Evolutionary conservation across 1,140 invertebrate genomes (phyloP).

Genomic region (Gryon sp.): DNA sequence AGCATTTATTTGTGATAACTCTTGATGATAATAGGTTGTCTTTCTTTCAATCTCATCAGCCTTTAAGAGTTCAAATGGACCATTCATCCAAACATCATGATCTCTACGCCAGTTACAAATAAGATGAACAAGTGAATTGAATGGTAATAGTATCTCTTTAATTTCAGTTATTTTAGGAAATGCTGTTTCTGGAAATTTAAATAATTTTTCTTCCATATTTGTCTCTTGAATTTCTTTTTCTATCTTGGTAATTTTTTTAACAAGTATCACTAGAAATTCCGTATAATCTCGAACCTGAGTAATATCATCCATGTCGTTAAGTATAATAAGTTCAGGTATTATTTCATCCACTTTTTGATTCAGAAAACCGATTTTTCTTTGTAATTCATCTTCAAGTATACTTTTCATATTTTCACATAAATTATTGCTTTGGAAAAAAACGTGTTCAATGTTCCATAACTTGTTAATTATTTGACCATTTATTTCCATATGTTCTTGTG

Average conservation of each 20-base stretch:
- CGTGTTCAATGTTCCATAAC: slow-evolving; percentile 77
- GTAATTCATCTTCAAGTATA: slow-evolving; percentile 82
- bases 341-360: slow-evolving; percentile 81
- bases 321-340: slow-evolving; percentile 77
- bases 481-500: slow-evolving; percentile 74
- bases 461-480: slow-evolving; percentile 78
- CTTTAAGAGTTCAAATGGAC: slow-evolving; percentile 83
- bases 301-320: slow-evolving; percentile 78
- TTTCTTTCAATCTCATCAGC: slow-evolving; percentile 78
- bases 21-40: slow-evolving; percentile 77
- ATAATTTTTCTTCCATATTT: slow-evolving; percentile 85
- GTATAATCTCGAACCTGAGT: slow-evolving; percentile 72
- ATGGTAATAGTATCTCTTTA: slow-evolving; percentile 76
- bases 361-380: slow-evolving; percentile 80
- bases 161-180: slow-evolving; percentile 83
- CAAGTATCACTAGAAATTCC: slow-evolving; percentile 80
- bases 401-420: slow-evolving; percentile 83
- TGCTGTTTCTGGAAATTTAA: slow-evolving; percentile 84
- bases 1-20: slow-evolving; percentile 81
- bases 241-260: slow-evolving; percentile 80
- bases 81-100: slow-evolving; percentile 85
- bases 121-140: slow-evolving; percentile 74
- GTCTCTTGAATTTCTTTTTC: slow-evolving; percentile 81
- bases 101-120: slow-evolving; percentile 83
- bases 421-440: slow-evolving; percentile 78